Conservation (phyloP, 1,140 invertebrate species). For the Camponotus pennsylvanicus region DNA sequence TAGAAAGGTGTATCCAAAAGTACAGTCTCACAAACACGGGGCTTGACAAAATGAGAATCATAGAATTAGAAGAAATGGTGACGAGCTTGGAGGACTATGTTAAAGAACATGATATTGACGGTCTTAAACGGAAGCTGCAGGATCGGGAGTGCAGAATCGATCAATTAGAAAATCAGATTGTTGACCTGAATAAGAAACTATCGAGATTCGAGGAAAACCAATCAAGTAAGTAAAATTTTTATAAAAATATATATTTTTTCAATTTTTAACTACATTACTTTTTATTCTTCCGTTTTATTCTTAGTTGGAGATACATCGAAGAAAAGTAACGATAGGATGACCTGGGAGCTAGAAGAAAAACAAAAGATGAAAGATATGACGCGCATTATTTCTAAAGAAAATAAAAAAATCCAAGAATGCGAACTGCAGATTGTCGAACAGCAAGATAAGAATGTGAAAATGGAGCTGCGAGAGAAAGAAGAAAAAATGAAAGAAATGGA, state of each 20-base stretch:
- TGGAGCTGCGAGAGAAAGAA: constrained; percentile 70
- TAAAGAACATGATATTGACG: constrained; percentile 80
- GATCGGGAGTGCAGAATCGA: constrained; percentile 81
- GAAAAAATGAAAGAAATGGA: constrained; percentile 82
- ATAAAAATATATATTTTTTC: neutral
- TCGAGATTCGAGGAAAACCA: constrained; percentile 19
- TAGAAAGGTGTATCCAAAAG: constrained; percentile 80
- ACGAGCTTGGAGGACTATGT: constrained; percentile 82
- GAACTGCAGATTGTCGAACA: neutral
- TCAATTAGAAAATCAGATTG: constrained; percentile 75
- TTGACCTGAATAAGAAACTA: constrained; percentile 68
- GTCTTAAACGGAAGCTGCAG: constrained; percentile 79
- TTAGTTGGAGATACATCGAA: neutral
- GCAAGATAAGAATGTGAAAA: neutral
- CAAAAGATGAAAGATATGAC: neutral
- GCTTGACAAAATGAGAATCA: constrained; percentile 79
- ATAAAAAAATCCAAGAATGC: neutral
- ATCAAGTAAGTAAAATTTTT: constrained; percentile 35
- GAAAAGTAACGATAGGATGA: neutral
- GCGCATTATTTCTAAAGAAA: neutral
- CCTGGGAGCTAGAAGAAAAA: constrained; percentile 38
- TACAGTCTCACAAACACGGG: constrained; percentile 73
- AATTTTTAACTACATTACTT: constrained; percentile 4
- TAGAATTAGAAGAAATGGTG: constrained; percentile 82
- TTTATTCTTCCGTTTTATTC: neutral